Conservation (phyloP, 1,140 invertebrate species). For the Drosophila burlai region DNA sequence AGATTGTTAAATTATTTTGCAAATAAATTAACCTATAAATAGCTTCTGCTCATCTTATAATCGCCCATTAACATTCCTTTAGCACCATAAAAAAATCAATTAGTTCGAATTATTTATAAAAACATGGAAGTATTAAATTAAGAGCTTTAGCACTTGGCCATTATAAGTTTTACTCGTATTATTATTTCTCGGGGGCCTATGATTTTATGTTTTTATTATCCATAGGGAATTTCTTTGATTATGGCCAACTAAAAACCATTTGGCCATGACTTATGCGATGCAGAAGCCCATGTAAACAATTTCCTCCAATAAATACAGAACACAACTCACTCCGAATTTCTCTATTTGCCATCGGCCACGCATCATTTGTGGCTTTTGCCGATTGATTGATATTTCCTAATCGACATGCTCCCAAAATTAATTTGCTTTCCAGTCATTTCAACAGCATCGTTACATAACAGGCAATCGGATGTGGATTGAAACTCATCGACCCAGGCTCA, state of each 20-base stretch:
- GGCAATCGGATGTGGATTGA: constrained; percentile 9
- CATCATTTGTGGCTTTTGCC: constrained; percentile 35
- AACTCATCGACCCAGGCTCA: background rate
- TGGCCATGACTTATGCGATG: constrained; percentile 18
- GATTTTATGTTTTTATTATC: background rate
- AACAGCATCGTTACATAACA: constrained; percentile 17
- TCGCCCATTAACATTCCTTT: constrained; percentile 11
- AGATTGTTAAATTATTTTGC: background rate
- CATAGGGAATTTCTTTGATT: background rate
- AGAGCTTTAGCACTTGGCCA: background rate
- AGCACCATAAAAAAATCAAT: constrained; percentile 13
- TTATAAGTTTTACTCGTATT: background rate
- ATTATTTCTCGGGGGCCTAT: background rate
- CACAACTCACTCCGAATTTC: background rate
- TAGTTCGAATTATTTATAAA: constrained; percentile 3
- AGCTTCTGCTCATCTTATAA: background rate
- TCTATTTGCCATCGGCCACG: constrained; percentile 13
- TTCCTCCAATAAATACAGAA: background rate
- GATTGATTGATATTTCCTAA: constrained; percentile 46
- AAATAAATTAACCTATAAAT: background rate
- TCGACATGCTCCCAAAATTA: constrained; percentile 15
- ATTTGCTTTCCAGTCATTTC: constrained; percentile 28
- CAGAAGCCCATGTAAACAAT: constrained; percentile 22
- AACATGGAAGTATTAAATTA: background rate
- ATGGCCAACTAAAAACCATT: constrained; percentile 3